These are phyloP conservation scores for Tretioscincus oriximinensis DNA, from an alignment of 2,113 vertebrate species.

Conservation along the genomic window DNA sequence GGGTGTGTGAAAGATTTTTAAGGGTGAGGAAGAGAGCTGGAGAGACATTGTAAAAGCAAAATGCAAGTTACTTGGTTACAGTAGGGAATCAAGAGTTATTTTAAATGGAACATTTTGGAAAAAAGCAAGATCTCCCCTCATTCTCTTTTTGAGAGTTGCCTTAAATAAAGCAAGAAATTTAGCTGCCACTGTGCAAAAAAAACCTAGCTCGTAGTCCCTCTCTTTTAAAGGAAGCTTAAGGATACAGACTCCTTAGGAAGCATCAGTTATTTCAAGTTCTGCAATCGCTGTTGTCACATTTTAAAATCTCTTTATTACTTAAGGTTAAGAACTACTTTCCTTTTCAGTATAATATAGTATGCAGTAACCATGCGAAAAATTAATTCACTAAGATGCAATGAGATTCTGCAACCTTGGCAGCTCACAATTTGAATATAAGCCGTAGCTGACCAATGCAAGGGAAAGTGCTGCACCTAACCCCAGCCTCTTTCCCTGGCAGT, in stretches of 20 bases:
- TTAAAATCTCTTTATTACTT: neutral
- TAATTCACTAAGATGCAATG: neutral
- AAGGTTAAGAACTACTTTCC: neutral
- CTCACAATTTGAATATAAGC: neutral
- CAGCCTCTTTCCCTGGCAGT: neutral
- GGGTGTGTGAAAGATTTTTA: conserved; percentile 1
- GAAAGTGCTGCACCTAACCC: neutral
- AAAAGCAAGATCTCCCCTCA: neutral
- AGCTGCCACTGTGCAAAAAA: neutral
- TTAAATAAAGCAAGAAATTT: neutral
- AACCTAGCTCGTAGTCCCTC: neutral
- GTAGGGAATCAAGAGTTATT: neutral
- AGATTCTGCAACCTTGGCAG: neutral
- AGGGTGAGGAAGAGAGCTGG: neutral
- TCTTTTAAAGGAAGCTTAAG: neutral
- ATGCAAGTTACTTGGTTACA: neutral
- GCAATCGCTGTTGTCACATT: neutral
- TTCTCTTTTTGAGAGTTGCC: neutral
- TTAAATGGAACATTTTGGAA: neutral
- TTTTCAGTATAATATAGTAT: neutral
- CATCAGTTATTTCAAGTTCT: neutral
- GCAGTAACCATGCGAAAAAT: neutral
- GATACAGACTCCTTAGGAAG: too few relatives aligned
- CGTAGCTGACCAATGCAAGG: neutral
- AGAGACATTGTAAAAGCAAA: conserved; percentile 4